Evolutionary conservation across 2,113 vertebrate species (phyloP).

Genomic region (Lepisosteus osseus): DNA sequence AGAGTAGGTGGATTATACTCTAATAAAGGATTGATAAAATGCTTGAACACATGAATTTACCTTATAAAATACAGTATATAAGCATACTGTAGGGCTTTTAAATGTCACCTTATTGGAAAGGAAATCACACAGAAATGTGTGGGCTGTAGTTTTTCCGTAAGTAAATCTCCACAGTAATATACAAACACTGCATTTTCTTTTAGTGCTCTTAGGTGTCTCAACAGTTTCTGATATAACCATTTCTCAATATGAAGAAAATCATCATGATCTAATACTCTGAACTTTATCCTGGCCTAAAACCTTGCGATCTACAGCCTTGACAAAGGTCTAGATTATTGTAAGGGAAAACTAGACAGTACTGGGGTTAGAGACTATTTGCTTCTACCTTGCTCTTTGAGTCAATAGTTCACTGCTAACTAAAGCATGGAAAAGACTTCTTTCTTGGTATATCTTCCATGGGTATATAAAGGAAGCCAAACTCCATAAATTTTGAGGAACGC

Average conservation of each 20-base stretch:
- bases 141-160: too few relatives aligned
- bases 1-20: too few relatives aligned
- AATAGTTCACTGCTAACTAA: not conserved
- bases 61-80: too few relatives aligned
- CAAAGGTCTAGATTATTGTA: conserved; percentile 34
- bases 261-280: not conserved
- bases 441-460: not conserved
- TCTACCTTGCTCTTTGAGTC: conserved; percentile 24
- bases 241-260: not conserved
- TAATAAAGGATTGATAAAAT: too few relatives aligned
- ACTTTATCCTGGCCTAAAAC: conserved; percentile 28
- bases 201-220: too few relatives aligned
- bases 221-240: not conserved
- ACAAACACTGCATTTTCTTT: too few relatives aligned
- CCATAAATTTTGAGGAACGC: too few relatives aligned
- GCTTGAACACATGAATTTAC: too few relatives aligned
- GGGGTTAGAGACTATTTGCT: conserved; percentile 10
- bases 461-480: not conserved
- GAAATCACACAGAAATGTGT: too few relatives aligned
- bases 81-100: too few relatives aligned
- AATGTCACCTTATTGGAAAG: too few relatives aligned
- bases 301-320: conserved; percentile 33
- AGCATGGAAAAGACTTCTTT: not conserved
- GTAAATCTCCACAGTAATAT: too few relatives aligned
- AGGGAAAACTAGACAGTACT: conserved; percentile 30